These are phyloP conservation scores for Paralvinella palmiformis DNA, from an alignment of 1,140 invertebrate species.

Conservation along the genomic window DNA sequence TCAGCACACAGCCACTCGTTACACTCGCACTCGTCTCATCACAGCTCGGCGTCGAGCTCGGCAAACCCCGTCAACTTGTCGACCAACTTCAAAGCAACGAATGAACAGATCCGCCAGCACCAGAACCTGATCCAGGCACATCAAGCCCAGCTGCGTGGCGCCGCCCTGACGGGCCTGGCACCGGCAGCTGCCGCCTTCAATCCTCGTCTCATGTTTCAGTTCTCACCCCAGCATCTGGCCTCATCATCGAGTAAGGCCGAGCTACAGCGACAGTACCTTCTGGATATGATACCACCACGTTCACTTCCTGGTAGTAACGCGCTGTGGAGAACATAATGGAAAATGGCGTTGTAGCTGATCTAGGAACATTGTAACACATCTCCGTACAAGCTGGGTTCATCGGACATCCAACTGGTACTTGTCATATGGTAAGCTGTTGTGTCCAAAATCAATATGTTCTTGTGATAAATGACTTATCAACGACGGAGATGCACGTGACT, in stretches of 20 bases:
- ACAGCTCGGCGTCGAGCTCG: constrained; percentile 11
- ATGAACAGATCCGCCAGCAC: constrained; percentile 38
- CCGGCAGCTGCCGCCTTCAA: constrained; percentile 35
- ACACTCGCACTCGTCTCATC: constrained; percentile 19
- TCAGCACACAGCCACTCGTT: not conserved
- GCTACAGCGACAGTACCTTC: constrained; percentile 87
- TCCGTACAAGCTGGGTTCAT: too few relatives aligned
- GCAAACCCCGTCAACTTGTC: constrained; percentile 27
- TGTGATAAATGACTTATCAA: too few relatives aligned
- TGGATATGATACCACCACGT: constrained; percentile 74
- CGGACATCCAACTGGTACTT: too few relatives aligned
- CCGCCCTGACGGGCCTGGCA: too few relatives aligned
- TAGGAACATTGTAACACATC: too few relatives aligned
- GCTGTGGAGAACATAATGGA: constrained; percentile 4
- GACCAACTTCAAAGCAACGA: constrained; percentile 3
- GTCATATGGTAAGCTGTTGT: too few relatives aligned
- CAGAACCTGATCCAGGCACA: constrained; percentile 40
- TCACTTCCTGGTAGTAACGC: not conserved
- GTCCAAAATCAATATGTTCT: too few relatives aligned
- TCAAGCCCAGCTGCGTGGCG: constrained; percentile 31
- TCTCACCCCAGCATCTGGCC: constrained; percentile 47
- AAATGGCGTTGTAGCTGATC: too few relatives aligned
- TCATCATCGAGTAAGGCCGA: constrained; percentile 55
- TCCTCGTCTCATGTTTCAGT: constrained; percentile 41
- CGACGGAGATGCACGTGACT: too few relatives aligned